phyloP scores from a whole-genome alignment of 2,797 vertebrate species.

The Pipistrellus pipistrellus region DNA sequence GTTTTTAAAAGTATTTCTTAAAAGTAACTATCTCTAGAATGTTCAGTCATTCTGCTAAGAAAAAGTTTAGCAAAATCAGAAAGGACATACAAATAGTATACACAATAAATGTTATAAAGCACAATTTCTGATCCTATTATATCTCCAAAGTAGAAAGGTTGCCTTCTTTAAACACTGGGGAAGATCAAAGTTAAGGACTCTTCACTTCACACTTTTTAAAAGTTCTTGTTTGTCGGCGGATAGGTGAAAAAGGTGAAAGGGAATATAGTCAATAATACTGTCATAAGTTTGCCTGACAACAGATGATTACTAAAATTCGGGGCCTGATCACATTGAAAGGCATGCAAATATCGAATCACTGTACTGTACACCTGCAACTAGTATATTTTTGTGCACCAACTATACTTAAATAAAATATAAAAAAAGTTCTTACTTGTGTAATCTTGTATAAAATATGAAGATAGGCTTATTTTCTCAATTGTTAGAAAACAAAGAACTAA shows the following conservation, averaged over 20 bases:
- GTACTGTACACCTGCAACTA: background rate
- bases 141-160: background rate
- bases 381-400: background rate
- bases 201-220: background rate
- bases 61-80: constrained; percentile 38
- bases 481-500: constrained; percentile 37
- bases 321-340: background rate
- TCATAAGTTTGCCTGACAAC: background rate
- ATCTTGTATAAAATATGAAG: constrained; percentile 41
- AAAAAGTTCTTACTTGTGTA: constrained; percentile 4
- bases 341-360: background rate
- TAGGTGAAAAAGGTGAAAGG: background rate
- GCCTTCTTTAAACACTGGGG: background rate
- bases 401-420: background rate
- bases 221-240: background rate
- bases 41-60: constrained; percentile 58
- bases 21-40: constrained; percentile 59
- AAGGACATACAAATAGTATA: constrained; percentile 18
- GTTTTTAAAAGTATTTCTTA: constrained; percentile 22
- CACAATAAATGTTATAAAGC: background rate
- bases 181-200: background rate
- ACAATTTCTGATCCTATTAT: constrained; percentile 9
- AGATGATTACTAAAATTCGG: background rate
- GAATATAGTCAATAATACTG: background rate
- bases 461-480: constrained; percentile 15